Evolutionary conservation across 2,113 vertebrate species (phyloP), one percentile per base, ranked within the genome.

Genomic region (Chlamydotis undulata): DNA sequence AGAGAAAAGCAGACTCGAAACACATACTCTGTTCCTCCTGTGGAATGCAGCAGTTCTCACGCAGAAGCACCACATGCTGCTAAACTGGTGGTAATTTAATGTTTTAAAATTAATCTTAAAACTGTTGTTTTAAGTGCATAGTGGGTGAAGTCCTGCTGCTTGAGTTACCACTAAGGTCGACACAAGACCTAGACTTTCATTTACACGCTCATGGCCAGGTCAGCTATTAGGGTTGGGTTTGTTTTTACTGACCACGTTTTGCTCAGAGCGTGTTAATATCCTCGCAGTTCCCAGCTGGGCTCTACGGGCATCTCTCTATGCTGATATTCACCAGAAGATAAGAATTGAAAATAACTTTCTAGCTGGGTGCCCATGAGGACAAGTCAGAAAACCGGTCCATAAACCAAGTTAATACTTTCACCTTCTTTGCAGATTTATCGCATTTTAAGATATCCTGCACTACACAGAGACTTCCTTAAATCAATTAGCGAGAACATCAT

Each of bases 361-460:
- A 92, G 53, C 63, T 76, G 77, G 91, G 67, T 2, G 4, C 57
- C 53, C 57, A 18, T 43, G 78, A 91, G 89, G 89, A 85, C 74
- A 73, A 92, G 73, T 67, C 39, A 79, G 89, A 93, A 79, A 84
- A 45, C 17, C 0, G 8, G 12, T 79, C 86, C 74, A 77, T 94
- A 94, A 95, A 96, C 96, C 83, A 94, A 70, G 55, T 82, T 89
- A 89, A 89, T 95, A 94, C 78, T 83, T 92, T 82, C 87, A 90
- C 81, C 70, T 68, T 78, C 69, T 87, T 94, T 69, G 41, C 94
- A 82, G 78, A 85, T 94, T 83, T 93, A 87, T 94, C 69, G 87
- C 74, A 82, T 94, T 97, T 96, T 82, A 92, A 94, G 91, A 59
- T 83, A 91, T 52, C 41, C 14, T 90, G 50, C 87, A 77, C 50